Conservation (phyloP, 2,113 vertebrate genomes). For the Syngnathus typhle region DNA sequence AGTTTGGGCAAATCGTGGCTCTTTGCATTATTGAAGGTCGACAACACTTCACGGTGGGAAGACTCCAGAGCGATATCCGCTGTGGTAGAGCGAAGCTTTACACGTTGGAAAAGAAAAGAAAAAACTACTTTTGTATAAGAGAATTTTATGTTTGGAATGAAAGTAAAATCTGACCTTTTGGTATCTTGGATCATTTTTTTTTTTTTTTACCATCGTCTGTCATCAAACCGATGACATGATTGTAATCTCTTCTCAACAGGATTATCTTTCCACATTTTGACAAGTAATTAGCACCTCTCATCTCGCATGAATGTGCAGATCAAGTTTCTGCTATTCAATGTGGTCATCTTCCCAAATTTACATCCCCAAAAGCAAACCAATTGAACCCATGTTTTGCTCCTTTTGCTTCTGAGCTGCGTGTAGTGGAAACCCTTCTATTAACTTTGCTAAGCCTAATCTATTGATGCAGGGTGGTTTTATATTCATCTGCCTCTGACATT, state of each 20-base stretch:
- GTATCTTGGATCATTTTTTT: not conserved
- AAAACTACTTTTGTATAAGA: not conserved
- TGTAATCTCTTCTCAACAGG: slow-evolving; percentile 17
- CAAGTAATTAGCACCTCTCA: slow-evolving; percentile 43
- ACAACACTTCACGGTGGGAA: slow-evolving; percentile 6
- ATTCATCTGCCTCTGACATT: slow-evolving; percentile 62
- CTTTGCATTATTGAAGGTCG: slow-evolving; percentile 15
- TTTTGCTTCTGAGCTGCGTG: slow-evolving; percentile 20
- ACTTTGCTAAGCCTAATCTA: slow-evolving; percentile 53
- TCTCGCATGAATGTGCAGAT: slow-evolving; percentile 26
- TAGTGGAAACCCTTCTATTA: slow-evolving; percentile 38
- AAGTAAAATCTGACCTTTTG: slow-evolving; percentile 9
- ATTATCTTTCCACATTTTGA: slow-evolving; percentile 21
- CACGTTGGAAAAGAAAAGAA: slow-evolving; percentile 11
- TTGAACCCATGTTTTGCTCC: not conserved
- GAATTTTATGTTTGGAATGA: slow-evolving; percentile 9
- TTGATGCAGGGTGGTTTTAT: slow-evolving; percentile 61
- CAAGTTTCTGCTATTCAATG: slow-evolving; percentile 17
- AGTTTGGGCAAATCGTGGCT: slow-evolving; percentile 41
- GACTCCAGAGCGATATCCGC: too few species aligned
- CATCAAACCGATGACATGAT: slow-evolving; percentile 15
- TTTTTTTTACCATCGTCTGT: not conserved
- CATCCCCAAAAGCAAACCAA: slow-evolving; percentile 26
- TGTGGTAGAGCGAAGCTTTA: not conserved
- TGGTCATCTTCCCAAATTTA: slow-evolving; percentile 22